Evolutionary conservation across 2,113 vertebrate species (phyloP).

Genomic region (Phasianus colchicus): DNA sequence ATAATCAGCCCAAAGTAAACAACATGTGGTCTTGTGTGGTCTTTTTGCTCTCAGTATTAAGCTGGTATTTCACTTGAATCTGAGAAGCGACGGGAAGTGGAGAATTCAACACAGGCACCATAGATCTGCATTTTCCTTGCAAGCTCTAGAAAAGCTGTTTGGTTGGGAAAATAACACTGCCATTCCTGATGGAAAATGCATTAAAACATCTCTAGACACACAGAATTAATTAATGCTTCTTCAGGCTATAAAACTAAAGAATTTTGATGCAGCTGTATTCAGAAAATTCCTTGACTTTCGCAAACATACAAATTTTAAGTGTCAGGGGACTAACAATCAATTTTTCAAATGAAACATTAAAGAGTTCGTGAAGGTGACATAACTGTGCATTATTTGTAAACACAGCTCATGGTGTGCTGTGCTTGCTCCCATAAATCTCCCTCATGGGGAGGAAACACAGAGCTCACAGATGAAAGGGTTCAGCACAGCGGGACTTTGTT

Average conservation of each 20-base stretch:
- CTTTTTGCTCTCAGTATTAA: not conserved
- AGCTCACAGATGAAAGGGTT: not conserved
- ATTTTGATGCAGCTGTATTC: not conserved
- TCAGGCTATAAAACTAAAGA: not conserved
- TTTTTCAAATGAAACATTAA: not conserved
- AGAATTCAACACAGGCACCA: not conserved
- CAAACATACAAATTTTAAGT: not conserved
- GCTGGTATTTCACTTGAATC: not conserved
- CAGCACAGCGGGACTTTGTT: not conserved
- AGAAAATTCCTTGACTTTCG: not conserved
- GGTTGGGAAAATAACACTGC: not conserved
- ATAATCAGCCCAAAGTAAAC: slow-evolving; percentile 58
- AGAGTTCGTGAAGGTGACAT: not conserved
- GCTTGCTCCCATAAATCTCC: not conserved
- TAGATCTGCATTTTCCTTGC: not conserved
- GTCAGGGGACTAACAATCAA: not conserved
- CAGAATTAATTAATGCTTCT: not conserved
- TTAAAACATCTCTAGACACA: not conserved
- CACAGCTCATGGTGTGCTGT: fast-evolving
- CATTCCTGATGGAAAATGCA: not conserved
- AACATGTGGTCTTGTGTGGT: slow-evolving; percentile 56
- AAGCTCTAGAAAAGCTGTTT: not conserved
- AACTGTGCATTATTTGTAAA: not conserved
- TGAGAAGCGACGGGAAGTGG: not conserved
- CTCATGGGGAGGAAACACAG: not conserved